A percentile compares a stretch with the other conserved stretches of the same genome.
Conservation (phyloP, 2,888 invertebrate species). For the Platycheirus albimanus region DNA sequence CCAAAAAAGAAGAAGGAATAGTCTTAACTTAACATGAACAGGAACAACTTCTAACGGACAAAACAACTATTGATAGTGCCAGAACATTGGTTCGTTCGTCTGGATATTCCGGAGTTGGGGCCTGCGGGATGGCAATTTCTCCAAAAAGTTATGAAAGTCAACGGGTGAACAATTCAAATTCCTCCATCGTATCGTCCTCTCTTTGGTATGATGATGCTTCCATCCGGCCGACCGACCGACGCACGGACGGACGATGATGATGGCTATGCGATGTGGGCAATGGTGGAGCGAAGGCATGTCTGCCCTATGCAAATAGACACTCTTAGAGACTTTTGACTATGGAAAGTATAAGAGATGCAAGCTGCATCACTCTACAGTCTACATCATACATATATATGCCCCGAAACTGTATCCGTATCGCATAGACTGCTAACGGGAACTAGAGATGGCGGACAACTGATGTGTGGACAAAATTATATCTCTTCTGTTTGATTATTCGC, state of each 20-base stretch:
- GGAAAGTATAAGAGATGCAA: neutral
- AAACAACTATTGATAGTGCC: constrained; percentile 64
- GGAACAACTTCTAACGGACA: constrained; percentile 44
- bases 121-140: constrained; percentile 29
- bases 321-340: neutral
- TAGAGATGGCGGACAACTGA: constrained; percentile 59
- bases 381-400: constrained; percentile 41
- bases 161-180: constrained; percentile 69
- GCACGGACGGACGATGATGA: no score
- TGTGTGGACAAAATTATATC: constrained; percentile 74
- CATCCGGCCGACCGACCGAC: neutral
- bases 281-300: constrained; percentile 32
- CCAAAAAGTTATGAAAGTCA: constrained; percentile 68
- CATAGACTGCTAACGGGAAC: constrained; percentile 13
- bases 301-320: constrained; percentile 65
- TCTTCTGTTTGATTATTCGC: constrained; percentile 71
- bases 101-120: neutral
- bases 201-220: constrained; percentile 11
- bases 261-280: no score
- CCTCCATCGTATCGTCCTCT: constrained; percentile 40
- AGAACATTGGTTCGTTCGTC: constrained; percentile 55
- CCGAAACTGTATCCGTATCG: neutral
- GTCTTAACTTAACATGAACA: constrained; percentile 25
- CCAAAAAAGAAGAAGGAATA: constrained; percentile 17
- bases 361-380: constrained; percentile 22